Base-by-base conservation (phyloP, 2,797 vertebrate genomes). In the Sus cebifrons region DNA sequence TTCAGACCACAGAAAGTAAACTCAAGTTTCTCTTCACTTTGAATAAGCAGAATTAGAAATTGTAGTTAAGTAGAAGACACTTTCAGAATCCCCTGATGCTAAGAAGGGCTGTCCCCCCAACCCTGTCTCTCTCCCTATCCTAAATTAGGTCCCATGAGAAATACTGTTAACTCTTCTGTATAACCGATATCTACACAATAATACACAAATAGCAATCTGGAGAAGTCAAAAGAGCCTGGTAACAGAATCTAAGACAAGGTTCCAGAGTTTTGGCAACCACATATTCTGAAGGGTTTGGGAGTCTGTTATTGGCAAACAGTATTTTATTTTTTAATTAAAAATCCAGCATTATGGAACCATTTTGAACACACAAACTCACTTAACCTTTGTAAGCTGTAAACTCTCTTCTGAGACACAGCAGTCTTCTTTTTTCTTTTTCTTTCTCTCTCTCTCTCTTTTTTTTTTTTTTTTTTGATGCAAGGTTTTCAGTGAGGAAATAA, bases 311-410 rank as follows among this genome's bases (percentile, higher is more conserved):
- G 17, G 5, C 9, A 91, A 95, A 83, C 1, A 16, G 3, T 75
- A 10, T 91, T 78, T 95, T 85, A 68, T 78, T 91, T 91, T 74
- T 84, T 79, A 89, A 90, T 90, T 49, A 78, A 92, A 96, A 92
- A 62, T 71, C 90, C 7, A 68, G 0, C 83, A 70, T 86, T 14
- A 23, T 56, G 44, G 44, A 74, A 79, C 4, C 13, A 58, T 89
- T 64, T 67, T 58, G 49, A 86, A 17, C 29, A 68, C 2, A 65
- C 21, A 14, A 75, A 75, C 21, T 78, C 54, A 56, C 54, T 94
- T 91, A 89, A 92, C 40, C 74, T 91, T 65, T 70, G 32, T 32
- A 83, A 96, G 75, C 5, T 70, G 32, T 32, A 83, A 96, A 75
- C 5, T 75, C 25, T 94, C 68, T 83, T 94, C 67, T 87, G 67